Conservation (phyloP, 1,140 invertebrate species). For the Aphelinus atriplicis region DNA sequence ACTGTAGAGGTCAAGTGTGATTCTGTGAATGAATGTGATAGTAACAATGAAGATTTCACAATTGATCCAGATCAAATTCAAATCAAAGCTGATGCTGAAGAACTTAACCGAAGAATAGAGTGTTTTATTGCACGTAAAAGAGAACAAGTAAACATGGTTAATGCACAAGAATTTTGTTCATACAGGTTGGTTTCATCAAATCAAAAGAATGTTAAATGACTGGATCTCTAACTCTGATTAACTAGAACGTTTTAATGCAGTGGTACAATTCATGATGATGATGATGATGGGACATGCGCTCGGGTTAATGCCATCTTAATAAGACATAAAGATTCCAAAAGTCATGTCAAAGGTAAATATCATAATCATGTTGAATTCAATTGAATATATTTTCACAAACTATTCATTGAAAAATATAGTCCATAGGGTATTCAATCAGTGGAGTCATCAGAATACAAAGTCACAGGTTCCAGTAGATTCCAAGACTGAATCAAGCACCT, state of each 20-base stretch:
- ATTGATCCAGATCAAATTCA: constrained; percentile 68
- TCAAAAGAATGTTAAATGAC: too few species aligned
- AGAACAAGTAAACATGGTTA: constrained; percentile 72
- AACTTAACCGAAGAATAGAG: constrained; percentile 70
- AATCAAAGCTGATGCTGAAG: constrained; percentile 69
- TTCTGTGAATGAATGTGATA: constrained; percentile 13
- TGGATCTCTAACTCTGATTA: constrained; percentile 5
- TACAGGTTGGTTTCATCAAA: constrained; percentile 14
- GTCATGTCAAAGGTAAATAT: constrained; percentile 75
- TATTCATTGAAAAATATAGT: constrained; percentile 58
- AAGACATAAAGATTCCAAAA: constrained; percentile 73
- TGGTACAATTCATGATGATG: constrained; percentile 48
- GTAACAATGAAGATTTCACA: constrained; percentile 42
- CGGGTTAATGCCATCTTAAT: constrained; percentile 74
- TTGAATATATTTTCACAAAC: neutral
- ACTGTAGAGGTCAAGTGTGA: constrained; percentile 36
- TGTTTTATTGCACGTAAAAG: constrained; percentile 71
- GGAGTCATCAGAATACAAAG: constrained; percentile 70
- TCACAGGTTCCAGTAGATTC: constrained; percentile 44
- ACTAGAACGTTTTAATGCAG: constrained; percentile 43
- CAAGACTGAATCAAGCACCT: constrained; percentile 47
- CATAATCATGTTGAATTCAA: neutral
- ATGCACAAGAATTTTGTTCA: constrained; percentile 74
- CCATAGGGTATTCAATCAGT: constrained; percentile 69
- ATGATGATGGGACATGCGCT: constrained; percentile 68